Base-by-base conservation (phyloP, 2,113 vertebrate species). In the Lanius collurio region DNA sequence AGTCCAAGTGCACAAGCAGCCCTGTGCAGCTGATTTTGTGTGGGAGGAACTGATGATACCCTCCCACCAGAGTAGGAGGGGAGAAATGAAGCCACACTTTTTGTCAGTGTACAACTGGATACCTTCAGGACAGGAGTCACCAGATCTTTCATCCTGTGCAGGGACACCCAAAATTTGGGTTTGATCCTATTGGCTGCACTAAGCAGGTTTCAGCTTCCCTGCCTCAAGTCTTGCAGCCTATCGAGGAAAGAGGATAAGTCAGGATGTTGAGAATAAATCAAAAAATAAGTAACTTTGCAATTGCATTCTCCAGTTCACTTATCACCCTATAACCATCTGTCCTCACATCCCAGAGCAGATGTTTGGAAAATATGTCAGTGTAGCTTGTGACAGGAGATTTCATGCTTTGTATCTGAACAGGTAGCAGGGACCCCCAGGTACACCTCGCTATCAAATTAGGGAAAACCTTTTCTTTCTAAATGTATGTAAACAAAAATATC, bases 1-100 rank as follows among this genome's bases (percentile, higher is more conserved):
- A 35, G 23, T 2, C 19, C 13, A 70, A 93, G 74, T 5, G 35
- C 64, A 81, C 0, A 0, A 31, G 55, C 60, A 52, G 52, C 26
- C 10, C 33, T 8, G 0, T 0, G 35, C 31, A 87, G 87, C 62
- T 62, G 62, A 76, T 52, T 50, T 22, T 3, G 4, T 3, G 67
- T 87, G 85, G 96, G 94, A 94, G 59, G 92, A 88, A 81, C 59
- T 53, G 75, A 73, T 85, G 62, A 90, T 28, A 87, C 82, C 70
- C 76, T 76, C 33, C 67, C 47, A 18, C 1, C 0, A 9, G 84
- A 91, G 92, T 62, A 64, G 94, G 87, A 95, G 90, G 80, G 67
- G 5, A 89, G 42, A 73, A 83, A 53, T 2, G n/a, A 69, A 95
- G 83, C 22, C 83, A 92, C 31, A 5, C 11, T 57, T 84, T 50